Base-by-base conservation (phyloP, 64 coral and sea anemone genomes). In the Cladopsammia gracilis region DNA sequence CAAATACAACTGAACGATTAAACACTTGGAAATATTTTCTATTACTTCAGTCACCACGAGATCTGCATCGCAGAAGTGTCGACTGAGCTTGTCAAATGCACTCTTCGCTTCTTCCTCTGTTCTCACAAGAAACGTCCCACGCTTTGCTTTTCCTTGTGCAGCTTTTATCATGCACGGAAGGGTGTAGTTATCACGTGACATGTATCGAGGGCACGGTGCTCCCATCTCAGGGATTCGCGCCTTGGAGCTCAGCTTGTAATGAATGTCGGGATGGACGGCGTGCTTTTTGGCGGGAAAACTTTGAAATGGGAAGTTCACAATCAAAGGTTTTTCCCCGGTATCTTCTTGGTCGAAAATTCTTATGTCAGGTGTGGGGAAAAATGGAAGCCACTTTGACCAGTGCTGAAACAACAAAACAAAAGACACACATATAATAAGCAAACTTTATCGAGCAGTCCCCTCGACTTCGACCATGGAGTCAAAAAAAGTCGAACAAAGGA, bases 111-210 rank as follows among this genome's bases (percentile, higher is more conserved):
- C 81, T 71, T 87, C 61, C 14, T 98, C 88, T 11, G 92, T 94
- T 69, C 79, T 65, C 7, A 94, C 96, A 79, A 86, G 86, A 73
- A 94, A 98, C 0, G 92, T 98, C 0, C 96, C 96, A 20, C 90
- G 70, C 4, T 92, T 98, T 3, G 92, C 96, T 49, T 94, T 94
- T 0, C 96, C 96, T 44, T 98, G 96, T 2, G 96, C 92, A 10
- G 96, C 96, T 49, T 98, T 98, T 58, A 98, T 84, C 92, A 98
- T 98, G 7, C 96, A 98, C 4, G 96, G 96, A 0, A 98, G 82
- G 4, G 96, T 94, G 62, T 91, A 94, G 7, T 94, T 77, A 79
- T 98, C 96, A 78, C 78, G 77, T 70, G 96, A 75, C 96, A 98
- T 98, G 70, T 98, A 54, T 26, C 79, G 68, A 2, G 96, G 96